Conservation (phyloP, 2,113 vertebrate species). For the Lampris incognitus region DNA sequence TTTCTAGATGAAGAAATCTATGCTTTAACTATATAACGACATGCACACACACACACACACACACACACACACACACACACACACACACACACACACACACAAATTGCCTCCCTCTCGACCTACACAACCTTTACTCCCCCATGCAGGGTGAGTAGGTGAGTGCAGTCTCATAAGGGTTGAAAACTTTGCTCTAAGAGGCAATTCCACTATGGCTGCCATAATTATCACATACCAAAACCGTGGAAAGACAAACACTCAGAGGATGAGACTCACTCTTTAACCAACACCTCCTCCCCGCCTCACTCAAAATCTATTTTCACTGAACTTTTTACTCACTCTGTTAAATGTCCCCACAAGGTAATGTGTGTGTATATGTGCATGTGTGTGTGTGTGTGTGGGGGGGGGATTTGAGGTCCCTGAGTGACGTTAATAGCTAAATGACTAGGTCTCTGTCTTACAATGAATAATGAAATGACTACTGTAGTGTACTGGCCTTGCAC, state of each 20-base stretch:
- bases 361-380: slow-evolving; percentile 17
- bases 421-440: neutral
- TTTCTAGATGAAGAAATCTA: slow-evolving; percentile 9
- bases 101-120: too few species aligned
- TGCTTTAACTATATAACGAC: slow-evolving; percentile 34
- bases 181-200: slow-evolving; percentile 60
- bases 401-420: slow-evolving; percentile 20
- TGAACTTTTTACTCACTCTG: slow-evolving; percentile 13
- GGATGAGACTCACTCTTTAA: slow-evolving; percentile 44
- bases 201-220: slow-evolving; percentile 67
- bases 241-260: slow-evolving; percentile 66
- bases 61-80: neutral
- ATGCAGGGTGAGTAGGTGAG: too few species aligned
- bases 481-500: too few species aligned
- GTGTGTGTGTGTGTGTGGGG: slow-evolving; percentile 11
- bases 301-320: slow-evolving; percentile 15
- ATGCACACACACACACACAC: slow-evolving; percentile 1
- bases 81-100: slow-evolving; percentile 16
- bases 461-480: too few species aligned
- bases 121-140: too few species aligned
- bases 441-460: too few species aligned
- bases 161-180: too few species aligned
- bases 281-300: slow-evolving; percentile 23
- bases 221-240: slow-evolving; percentile 70
- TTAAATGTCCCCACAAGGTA: slow-evolving; percentile 41